These are phyloP conservation scores for Dicrurus megarhynchus DNA, from an alignment of 2,113 vertebrate genomes.

Conservation along the genomic window DNA sequence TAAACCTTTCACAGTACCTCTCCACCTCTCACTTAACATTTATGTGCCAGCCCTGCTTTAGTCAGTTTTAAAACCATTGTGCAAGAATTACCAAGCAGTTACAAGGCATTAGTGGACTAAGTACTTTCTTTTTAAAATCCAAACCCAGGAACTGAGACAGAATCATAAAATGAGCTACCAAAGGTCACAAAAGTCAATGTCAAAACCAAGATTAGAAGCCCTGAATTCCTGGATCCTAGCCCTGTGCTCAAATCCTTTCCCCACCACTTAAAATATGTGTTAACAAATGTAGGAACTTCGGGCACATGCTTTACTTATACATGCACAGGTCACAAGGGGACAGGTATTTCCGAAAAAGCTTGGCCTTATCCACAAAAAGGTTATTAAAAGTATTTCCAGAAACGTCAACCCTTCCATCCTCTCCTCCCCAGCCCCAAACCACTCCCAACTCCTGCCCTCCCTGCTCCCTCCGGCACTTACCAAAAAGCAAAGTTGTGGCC, in stretches of 20 bases:
- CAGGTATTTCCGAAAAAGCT: background rate
- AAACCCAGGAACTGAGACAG: background rate
- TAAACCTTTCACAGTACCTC: background rate
- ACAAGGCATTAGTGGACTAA: background rate
- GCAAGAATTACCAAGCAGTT: conserved; percentile 16
- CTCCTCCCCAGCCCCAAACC: conserved; percentile 11
- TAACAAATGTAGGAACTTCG: background rate
- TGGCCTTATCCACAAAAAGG: background rate
- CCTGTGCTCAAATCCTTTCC: background rate
- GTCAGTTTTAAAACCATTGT: background rate
- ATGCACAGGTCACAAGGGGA: background rate
- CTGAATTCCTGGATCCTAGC: background rate
- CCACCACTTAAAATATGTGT: background rate
- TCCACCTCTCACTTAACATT: background rate
- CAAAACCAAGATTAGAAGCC: conserved; percentile 17
- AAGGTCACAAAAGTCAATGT: conserved; percentile 46
- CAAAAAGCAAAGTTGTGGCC: conserved; percentile 99
- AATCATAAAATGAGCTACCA: conserved; percentile 13
- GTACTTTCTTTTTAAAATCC: conserved; percentile 11
- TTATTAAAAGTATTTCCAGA: background rate
- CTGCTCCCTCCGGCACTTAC: conserved; percentile 79
- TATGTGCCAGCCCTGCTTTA: background rate
- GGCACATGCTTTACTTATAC: background rate
- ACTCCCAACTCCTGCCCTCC: conserved; percentile 15
- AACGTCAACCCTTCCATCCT: background rate